Percentiles rank a stretch among this genome's conserved stretches.
Conservation (phyloP, 2,113 vertebrate genomes). For the Rissa tridactyla region DNA sequence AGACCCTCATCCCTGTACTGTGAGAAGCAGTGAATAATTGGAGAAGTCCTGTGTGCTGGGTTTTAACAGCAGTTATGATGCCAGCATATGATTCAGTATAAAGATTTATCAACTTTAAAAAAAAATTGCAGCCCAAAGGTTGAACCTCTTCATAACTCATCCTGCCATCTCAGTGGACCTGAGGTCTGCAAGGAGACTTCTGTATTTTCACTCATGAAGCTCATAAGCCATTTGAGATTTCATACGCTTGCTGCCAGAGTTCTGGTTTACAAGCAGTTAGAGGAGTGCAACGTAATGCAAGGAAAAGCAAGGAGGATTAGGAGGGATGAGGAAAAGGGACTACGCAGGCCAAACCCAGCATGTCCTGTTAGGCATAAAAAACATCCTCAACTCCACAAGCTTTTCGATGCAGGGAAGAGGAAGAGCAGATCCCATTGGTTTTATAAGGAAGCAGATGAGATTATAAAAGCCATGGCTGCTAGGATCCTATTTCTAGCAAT, state of each 20-base stretch:
- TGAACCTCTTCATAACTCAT: background rate
- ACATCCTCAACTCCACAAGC: background rate
- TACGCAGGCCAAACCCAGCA: background rate
- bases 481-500: background rate
- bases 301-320: background rate
- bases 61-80: background rate
- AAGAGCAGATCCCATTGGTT: background rate
- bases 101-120: background rate
- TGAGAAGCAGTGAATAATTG: background rate
- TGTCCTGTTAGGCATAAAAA: background rate
- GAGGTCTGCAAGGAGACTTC: background rate
- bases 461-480: background rate
- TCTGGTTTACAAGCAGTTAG: background rate
- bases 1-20: background rate
- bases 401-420: background rate
- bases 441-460: background rate
- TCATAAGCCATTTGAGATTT: background rate
- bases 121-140: background rate
- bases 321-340: background rate
- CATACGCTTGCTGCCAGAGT: background rate
- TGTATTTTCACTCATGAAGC: background rate
- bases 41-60: background rate
- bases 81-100: background rate
- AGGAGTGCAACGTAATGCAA: background rate
- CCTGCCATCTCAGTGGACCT: background rate